Percentiles rank a stretch among this genome's conserved stretches.
phyloP scores from a whole-genome alignment of 2,888 invertebrate species.

The Apodemia mormo region DNA sequence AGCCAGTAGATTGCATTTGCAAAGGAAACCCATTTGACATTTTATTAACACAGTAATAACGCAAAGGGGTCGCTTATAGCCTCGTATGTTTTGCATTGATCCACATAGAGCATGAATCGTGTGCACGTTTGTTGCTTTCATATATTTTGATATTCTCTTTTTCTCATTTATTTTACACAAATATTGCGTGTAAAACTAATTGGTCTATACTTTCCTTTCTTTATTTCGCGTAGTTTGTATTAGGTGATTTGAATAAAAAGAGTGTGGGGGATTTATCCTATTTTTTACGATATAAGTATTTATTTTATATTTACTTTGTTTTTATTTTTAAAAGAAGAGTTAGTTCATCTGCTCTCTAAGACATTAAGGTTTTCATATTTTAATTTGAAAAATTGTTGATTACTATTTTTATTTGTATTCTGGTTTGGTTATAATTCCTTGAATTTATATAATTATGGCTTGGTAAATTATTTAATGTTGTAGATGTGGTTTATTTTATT shows the following conservation, averaged over 20 bases:
- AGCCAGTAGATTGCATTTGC: slow-evolving; percentile 19
- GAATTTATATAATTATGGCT: neutral
- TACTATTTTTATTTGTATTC: neutral
- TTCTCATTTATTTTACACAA: neutral
- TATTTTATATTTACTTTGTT: too few species aligned
- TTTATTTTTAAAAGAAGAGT: too few species aligned
- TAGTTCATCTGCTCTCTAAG: too few species aligned
- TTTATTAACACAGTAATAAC: slow-evolving; percentile 55
- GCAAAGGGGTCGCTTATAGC: slow-evolving; percentile 50
- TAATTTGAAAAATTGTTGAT: neutral
- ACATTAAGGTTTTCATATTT: neutral
- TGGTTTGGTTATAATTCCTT: slow-evolving; percentile 1
- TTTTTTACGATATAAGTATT: too few species aligned
- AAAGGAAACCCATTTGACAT: slow-evolving; percentile 54
- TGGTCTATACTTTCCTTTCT: neutral
- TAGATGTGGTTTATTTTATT: slow-evolving; percentile 8
- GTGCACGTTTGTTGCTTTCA: slow-evolving; percentile 27
- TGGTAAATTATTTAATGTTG: neutral
- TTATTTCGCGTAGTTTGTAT: neutral
- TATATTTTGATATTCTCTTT: neutral
- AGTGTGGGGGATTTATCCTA: neutral
- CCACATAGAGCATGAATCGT: slow-evolving; percentile 10
- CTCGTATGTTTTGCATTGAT: slow-evolving; percentile 17
- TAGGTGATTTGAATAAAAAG: neutral
- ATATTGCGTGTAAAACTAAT: neutral